A percentile compares a stretch with the other conserved stretches of the same genome.
Evolutionary conservation across 2,113 vertebrate species (phyloP).

Genomic region (Paracanthobrama guichenoti): DNA sequence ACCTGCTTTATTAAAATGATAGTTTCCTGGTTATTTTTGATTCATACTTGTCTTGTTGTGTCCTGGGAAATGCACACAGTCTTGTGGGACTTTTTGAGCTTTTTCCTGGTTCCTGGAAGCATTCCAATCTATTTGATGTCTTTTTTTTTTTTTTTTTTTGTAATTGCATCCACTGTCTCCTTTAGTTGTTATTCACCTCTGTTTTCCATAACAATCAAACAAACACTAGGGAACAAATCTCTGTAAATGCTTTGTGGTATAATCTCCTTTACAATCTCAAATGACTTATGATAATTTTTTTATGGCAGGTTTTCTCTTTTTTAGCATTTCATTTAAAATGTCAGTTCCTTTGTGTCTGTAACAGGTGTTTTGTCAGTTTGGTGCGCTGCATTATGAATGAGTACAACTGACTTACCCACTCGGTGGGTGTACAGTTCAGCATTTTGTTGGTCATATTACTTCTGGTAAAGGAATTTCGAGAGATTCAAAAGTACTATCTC

Average conservation of each 20-base stretch:
- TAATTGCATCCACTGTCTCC: conserved; percentile 57
- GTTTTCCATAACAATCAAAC: not conserved
- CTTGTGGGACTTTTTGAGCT: not conserved
- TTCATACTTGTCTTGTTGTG: conserved; percentile 29
- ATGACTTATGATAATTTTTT: conserved; percentile 6
- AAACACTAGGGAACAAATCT: not conserved
- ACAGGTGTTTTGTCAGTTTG: conserved; percentile 13
- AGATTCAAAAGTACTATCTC: conserved; percentile 5
- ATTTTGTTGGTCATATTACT: conserved; percentile 20
- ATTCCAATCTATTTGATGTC: conserved; percentile 50
- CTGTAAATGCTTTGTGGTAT: not conserved
- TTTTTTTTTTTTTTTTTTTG: conserved; percentile 38
- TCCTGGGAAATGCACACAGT: conserved; percentile 38
- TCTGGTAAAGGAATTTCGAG: not conserved
- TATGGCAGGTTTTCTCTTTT: not conserved
- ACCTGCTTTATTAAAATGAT: not conserved
- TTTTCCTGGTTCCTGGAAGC: conserved; percentile 8
- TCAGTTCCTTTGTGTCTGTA: conserved; percentile 12
- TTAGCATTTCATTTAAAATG: not conserved
- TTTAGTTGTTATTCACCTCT: conserved; percentile 16
- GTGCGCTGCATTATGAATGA: conserved; percentile 36
- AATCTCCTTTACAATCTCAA: not conserved
- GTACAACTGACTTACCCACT: not conserved
- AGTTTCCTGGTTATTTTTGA: conserved; percentile 12
- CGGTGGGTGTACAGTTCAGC: not conserved